phyloP scores from a whole-genome alignment of 2,888 invertebrate species.

The Meta bourneti region DNA sequence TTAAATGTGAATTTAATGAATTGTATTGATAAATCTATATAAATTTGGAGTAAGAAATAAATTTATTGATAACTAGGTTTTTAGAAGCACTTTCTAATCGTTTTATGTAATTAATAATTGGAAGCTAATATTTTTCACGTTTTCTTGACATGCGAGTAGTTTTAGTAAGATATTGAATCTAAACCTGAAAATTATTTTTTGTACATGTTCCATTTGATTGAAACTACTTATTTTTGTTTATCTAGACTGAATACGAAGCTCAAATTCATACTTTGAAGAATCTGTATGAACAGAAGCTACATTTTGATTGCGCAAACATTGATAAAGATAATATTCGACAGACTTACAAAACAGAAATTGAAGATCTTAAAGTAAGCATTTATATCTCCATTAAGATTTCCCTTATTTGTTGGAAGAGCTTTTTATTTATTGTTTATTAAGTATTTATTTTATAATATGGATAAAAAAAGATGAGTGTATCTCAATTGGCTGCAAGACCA shows the following conservation, averaged over 20 bases:
- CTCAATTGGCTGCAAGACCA: too few species aligned
- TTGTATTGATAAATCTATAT: too few species aligned
- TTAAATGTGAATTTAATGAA: not conserved
- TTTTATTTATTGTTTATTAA: not conserved
- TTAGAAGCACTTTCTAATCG: too few species aligned
- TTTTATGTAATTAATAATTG: too few species aligned
- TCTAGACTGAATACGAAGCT: slow-evolving; percentile 87
- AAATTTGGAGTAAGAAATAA: too few species aligned
- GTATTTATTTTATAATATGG: not conserved
- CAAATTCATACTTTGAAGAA: slow-evolving; percentile 90
- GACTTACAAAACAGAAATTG: slow-evolving; percentile 91
- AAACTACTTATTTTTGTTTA: not conserved
- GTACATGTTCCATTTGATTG: not conserved
- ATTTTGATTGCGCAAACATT: slow-evolving; percentile 81
- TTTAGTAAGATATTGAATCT: too few species aligned
- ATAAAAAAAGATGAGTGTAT: not conserved
- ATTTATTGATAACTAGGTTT: too few species aligned
- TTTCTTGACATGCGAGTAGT: too few species aligned
- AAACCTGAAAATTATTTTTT: not conserved
- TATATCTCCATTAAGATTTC: not conserved
- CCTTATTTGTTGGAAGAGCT: not conserved
- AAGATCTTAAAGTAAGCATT: slow-evolving; percentile 86
- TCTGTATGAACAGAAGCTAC: slow-evolving; percentile 86
- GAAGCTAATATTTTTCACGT: too few species aligned
- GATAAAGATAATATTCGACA: slow-evolving; percentile 78